Evolutionary conservation across 2,113 vertebrate species (phyloP), one percentile per base, ranked within the genome.

Genomic region (Takifugu flavidus): DNA sequence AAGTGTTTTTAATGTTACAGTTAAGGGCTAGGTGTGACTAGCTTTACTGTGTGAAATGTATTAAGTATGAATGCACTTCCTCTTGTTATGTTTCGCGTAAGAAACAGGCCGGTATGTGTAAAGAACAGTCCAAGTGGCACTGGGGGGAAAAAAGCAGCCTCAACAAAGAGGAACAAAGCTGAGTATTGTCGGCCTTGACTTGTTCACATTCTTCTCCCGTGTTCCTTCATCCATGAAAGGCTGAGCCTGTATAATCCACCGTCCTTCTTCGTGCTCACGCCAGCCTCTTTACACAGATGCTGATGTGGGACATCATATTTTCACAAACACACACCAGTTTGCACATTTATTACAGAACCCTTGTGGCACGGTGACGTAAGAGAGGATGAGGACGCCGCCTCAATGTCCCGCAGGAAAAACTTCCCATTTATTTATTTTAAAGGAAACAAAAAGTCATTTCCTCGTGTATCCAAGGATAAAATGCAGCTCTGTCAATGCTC

Each of bases 151-250:
- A 31, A 54, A 62, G 49, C 59, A 4, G 51, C 2, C 44, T n/a
- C 44, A 25, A 4, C 27, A 2, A 26, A 55, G 42, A 34, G 62
- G 55, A 74, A 82, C 65, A 82, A 72, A 77, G 73, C 54, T 44
- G 10, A 4, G 54, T 52, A 56, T 68, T 75, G 69, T 70, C 20
- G 6, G 58, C 53, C 65, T 67, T 85, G 74, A 82, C 76, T 77
- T 29, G 59, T 68, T 68, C 47, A 25, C 46, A 53, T 79, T 69
- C 59, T 72, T 64, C 53, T 46, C 27, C 52, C 57, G 7, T 6
- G 15, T 59, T 25, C 5, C 50, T 70, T 75, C 69, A 61, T 12
- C 57, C 63, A 13, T 53, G 44, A 69, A 39, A 8, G 27, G n/a
- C 45, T 49, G 55, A 58, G 67, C 14, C 13, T n/a, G 47, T 2